phyloP scores from a whole-genome alignment of 2,797 vertebrate species.

The Cyprinella venusta region DNA sequence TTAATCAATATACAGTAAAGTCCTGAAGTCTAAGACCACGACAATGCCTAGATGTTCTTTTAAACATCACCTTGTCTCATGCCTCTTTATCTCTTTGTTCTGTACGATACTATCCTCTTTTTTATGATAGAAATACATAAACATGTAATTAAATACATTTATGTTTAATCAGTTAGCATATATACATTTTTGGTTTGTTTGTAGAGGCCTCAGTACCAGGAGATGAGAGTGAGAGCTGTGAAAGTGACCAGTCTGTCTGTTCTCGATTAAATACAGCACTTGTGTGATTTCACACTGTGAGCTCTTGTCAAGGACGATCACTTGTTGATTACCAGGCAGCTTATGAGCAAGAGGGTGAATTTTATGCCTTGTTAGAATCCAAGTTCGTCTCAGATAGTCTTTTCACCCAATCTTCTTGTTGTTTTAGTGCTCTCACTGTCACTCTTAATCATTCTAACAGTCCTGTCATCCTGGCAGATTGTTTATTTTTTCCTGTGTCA shows the following conservation, averaged over 20 bases:
- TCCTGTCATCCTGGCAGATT: background rate
- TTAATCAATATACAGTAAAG: background rate
- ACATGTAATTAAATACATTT: background rate
- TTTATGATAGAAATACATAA: background rate
- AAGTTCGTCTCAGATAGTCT: background rate
- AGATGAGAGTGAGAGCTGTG: background rate
- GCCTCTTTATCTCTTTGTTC: background rate
- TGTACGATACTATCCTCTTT: background rate
- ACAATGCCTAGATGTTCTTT: background rate
- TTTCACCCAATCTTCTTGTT: background rate
- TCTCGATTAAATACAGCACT: background rate
- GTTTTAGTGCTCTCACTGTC: background rate
- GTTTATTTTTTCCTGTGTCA: conserved; percentile 3
- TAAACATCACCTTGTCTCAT: background rate
- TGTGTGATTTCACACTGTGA: background rate
- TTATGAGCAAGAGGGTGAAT: conserved; percentile 1
- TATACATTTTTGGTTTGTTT: background rate
- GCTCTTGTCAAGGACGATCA: conserved; percentile 19
- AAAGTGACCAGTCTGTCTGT: conserved; percentile 1
- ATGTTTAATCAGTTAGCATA: background rate
- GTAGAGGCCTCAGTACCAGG: background rate
- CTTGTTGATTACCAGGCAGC: conserved; percentile 2
- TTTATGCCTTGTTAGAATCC: conserved; percentile 1
- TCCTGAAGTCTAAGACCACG: background rate
- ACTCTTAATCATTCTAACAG: background rate